phyloP scores from a whole-genome alignment of 2,113 vertebrate species.

The Antechinus stuartii region DNA sequence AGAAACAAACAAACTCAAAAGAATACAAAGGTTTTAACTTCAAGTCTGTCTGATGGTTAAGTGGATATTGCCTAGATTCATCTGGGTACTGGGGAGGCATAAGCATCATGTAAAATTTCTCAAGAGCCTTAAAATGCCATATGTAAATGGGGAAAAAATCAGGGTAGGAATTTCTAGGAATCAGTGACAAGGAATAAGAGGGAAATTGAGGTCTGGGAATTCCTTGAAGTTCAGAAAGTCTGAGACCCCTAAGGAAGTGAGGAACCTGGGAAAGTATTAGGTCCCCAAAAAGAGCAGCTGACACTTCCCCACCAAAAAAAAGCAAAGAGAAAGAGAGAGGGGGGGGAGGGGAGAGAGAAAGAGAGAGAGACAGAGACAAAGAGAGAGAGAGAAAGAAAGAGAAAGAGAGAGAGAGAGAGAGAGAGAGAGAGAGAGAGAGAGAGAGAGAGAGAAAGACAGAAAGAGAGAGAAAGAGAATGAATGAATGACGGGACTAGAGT shows the following conservation, averaged over 20 bases:
- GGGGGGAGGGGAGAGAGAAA: fast-evolving
- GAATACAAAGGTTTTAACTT: background rate
- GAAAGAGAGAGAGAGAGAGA: too few species aligned
- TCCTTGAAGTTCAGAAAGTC: background rate
- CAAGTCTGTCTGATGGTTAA: background rate
- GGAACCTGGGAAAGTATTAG: background rate
- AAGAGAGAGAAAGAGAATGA: background rate
- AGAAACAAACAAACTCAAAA: background rate
- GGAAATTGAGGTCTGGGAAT: background rate
- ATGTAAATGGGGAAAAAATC: background rate
- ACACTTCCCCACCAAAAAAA: background rate
- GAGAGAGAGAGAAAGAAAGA: too few species aligned
- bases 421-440: too few species aligned
- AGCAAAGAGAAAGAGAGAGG: too few species aligned
- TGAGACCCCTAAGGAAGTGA: background rate
- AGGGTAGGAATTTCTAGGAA: background rate
- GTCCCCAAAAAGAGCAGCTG: background rate
- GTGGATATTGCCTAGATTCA: background rate
- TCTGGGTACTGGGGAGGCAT: background rate
- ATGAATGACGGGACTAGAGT: background rate
- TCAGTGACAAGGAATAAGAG: background rate
- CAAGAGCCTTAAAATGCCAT: background rate
- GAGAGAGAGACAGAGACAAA: too few species aligned
- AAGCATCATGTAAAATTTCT: background rate
- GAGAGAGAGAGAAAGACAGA: too few species aligned